These are phyloP conservation scores for Varanus komodoensis DNA, from an alignment of 2,113 vertebrate species.

Conservation along the genomic window DNA sequence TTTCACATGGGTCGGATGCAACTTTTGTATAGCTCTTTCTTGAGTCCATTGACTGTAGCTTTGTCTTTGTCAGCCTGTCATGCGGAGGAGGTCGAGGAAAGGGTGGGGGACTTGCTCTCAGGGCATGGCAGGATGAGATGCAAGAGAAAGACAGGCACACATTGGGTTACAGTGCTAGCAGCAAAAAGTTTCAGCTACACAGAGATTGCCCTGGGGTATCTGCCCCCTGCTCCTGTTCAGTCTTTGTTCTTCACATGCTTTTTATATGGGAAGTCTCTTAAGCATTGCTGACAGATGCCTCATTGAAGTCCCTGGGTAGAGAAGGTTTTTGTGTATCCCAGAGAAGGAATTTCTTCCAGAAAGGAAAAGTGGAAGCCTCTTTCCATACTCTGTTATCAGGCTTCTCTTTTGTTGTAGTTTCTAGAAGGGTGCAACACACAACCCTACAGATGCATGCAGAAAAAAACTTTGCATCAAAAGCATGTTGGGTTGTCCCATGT, in stretches of 20 bases:
- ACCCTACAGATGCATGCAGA: not conserved
- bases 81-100: conserved; percentile 33
- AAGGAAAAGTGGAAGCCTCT: not conserved
- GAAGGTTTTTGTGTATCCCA: conserved; percentile 12
- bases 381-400: not conserved
- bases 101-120: conserved; percentile 25
- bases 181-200: not conserved
- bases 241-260: conserved; percentile 22
- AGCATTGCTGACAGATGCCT: conserved; percentile 21
- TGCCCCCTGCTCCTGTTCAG: conserved; percentile 18
- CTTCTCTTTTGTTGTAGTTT: not conserved
- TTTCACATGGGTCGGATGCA: not conserved
- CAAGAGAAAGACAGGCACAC: conserved; percentile 34
- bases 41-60: conserved; percentile 59
- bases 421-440: not conserved
- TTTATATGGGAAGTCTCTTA: conserved; percentile 23
- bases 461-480: not conserved
- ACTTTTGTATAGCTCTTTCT: conserved; percentile 41
- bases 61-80: conserved; percentile 71
- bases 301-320: conserved; percentile 6
- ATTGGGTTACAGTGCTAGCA: conserved; percentile 5
- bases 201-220: conserved; percentile 31
- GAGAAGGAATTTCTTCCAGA: conserved; percentile 12
- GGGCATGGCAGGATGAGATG: conserved; percentile 51
- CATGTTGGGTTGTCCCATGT: not conserved